Evolutionary conservation across 2,113 vertebrate species (phyloP), one percentile per base, ranked within the genome.

Genomic region (Halichoerus grypus): DNA sequence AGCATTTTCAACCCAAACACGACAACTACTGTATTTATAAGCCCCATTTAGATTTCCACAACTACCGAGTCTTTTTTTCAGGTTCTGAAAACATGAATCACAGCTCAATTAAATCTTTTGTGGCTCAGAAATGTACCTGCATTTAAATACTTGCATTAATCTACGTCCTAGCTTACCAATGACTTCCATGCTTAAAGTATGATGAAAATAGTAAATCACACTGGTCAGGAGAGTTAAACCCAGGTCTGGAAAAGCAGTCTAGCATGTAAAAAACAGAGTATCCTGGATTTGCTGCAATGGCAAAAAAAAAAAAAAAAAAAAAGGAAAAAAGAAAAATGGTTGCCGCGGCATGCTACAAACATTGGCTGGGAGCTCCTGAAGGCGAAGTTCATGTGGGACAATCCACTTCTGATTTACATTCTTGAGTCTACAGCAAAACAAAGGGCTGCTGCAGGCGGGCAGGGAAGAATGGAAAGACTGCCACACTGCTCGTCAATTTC

Each of bases 381-480:
- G 18, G 76, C 53, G 26, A 88, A 55, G 42, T 51, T 77, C n/a
- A 42, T 5, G 26, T 88, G 86, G 81, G 81, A 26, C 65, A 94
- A 87, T 74, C 96, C 98, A 57, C 31, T 65, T 76, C 96, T 59
- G 74, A 89, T 19, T 96, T 71, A 42, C 83, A 39, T 98, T 95
- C 92, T 95, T 95, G 97, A 46, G 24, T 72, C 89, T 67, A 79
- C 26, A 98, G 94, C 96, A 98, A 98, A 98, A 98, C 0, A 22
- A 97, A 96, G 88, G 94, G 86, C 91, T 69, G 84, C 97, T 92
- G 46, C 84, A 96, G 88, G 65, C 89, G 6, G 96, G 97, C 95
- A 97, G 95, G 95, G 88, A 83, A 92, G 88, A 76, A 91, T 10
- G 81, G 65, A 97, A 97, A 85, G 57, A 88, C 83, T 88, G 97